Base-by-base conservation (phyloP, 1,140 invertebrate species). In the Drosophila lacteicornis region DNA sequence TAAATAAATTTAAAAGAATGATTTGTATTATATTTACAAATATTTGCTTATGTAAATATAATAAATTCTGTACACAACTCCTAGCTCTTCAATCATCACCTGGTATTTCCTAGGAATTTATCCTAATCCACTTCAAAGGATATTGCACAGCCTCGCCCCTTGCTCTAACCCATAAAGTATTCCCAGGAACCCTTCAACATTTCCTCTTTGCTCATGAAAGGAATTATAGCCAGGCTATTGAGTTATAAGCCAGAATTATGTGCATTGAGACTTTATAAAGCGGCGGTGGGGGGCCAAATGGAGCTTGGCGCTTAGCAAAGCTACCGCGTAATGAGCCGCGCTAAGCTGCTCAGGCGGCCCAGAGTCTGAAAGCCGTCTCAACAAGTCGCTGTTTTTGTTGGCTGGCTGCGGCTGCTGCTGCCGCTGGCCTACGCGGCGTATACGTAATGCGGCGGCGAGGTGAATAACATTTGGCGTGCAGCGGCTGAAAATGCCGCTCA, bases 401-500 rank as follows among this genome's bases (percentile, higher is more conserved):
- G 30, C 27, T 30, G 22, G 27, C 30, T 33, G 30, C 12, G 13
- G 51, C 30, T 9, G 47, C 13, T 17, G 51, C 47, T 33, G 25
- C 27, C 9, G 66, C 36, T 61, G 63, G 38, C 50, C 49, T 59
- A 70, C 60, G 62, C 55, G 47, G 81, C 85, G 84, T 88, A 88
- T 90, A 88, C 85, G 80, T 88, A 84, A 90, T 90, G 77, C 46
- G 50, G 46, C 49, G 61, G 43, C 65, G 80, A 80, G 84, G 84
- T 88, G 84, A 88, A 88, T 88, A 88, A 88, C 84, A 88, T 90
- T 87, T 66, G 69, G 50, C 67, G 65, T 62, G 62, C 58, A 57
- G 46, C 46, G 53, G 61, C 45, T 58, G 71, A 63, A 88, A 87
- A 88, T 87, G 77, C 84, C 80, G 84, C 84, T 88, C 84, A 87